These are phyloP conservation scores for Plemyria rubiginata DNA, from an alignment of 2,888 invertebrate genomes.

Conservation along the genomic window DNA sequence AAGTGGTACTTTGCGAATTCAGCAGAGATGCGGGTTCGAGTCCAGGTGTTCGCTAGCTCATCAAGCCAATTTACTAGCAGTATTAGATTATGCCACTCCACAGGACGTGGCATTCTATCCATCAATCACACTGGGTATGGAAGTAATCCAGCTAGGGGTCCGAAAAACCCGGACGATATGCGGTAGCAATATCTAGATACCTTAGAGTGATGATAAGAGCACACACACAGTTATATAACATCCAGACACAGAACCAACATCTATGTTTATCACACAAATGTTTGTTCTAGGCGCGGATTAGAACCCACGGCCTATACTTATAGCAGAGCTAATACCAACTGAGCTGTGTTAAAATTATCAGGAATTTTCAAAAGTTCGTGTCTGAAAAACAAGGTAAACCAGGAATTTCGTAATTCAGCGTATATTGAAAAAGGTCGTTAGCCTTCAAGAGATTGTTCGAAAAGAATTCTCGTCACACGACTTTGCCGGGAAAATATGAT, in stretches of 20 bases:
- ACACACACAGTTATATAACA: no score
- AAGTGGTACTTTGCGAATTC: no score
- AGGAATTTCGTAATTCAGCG: constrained; percentile 9
- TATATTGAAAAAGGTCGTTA: constrained; percentile 30
- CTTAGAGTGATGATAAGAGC: neutral
- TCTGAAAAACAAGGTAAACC: constrained; percentile 20
- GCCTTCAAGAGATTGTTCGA: constrained; percentile 34
- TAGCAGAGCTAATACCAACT: no score
- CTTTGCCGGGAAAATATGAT: constrained; percentile 33
- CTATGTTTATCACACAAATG: no score
- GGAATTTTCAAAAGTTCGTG: neutral
- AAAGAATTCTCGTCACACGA: constrained; percentile 36
- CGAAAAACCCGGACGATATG: neutral
- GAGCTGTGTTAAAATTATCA: no score
- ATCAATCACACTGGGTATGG: constrained; percentile 25
- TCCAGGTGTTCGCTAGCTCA: neutral
- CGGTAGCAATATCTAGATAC: constrained; percentile 1
- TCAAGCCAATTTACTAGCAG: neutral
- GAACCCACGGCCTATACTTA: no score
- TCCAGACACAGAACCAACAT: no score
- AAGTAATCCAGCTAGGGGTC: constrained; percentile 26
- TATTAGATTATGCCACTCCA: constrained; percentile 4
- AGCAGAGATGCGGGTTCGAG: neutral
- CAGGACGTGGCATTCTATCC: constrained; percentile 13
- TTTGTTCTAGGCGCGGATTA: no score